Percentiles rank a stretch among this genome's conserved stretches.
Evolutionary conservation across 2,113 vertebrate species (phyloP).

Genomic region (Petroica traversi): DNA sequence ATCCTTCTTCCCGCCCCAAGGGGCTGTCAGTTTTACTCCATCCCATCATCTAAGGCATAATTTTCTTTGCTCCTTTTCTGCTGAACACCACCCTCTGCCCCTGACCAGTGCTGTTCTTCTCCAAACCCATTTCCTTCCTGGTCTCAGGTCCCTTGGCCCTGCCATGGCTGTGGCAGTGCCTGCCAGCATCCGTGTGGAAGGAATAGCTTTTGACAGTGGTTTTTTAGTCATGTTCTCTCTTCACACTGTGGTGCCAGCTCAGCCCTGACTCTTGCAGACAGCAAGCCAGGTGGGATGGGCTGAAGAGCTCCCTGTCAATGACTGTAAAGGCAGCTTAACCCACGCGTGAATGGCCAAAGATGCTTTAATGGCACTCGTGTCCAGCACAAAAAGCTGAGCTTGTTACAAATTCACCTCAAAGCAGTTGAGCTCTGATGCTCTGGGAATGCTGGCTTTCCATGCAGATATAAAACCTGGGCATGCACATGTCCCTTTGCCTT

Average conservation of each 20-base stretch:
- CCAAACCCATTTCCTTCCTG: background rate
- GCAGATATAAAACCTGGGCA: background rate
- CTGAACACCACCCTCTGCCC: background rate
- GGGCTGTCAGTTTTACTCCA: background rate
- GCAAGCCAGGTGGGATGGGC: background rate
- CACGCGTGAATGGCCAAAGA: accelerated
- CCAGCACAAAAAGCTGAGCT: background rate
- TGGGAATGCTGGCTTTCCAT: background rate
- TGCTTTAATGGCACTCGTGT: background rate
- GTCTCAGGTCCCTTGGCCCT: background rate
- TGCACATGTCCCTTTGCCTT: background rate
- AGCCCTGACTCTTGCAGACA: background rate
- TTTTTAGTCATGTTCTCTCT: background rate
- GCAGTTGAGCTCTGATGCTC: background rate
- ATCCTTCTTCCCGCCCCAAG: background rate
- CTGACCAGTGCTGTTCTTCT: accelerated
- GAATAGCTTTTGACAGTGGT: background rate
- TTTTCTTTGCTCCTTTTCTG: background rate
- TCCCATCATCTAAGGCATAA: background rate
- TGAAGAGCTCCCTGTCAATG: background rate
- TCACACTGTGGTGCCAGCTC: background rate
- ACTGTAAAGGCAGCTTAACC: background rate
- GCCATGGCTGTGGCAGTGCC: accelerated
- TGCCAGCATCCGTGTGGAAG: background rate
- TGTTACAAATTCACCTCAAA: background rate